A percentile compares a stretch with the other conserved stretches of the same genome.
phyloP scores from a whole-genome alignment of 37 sponge, comb jelly and placozoan genomes.

The Haliclona indistincta region DNA sequence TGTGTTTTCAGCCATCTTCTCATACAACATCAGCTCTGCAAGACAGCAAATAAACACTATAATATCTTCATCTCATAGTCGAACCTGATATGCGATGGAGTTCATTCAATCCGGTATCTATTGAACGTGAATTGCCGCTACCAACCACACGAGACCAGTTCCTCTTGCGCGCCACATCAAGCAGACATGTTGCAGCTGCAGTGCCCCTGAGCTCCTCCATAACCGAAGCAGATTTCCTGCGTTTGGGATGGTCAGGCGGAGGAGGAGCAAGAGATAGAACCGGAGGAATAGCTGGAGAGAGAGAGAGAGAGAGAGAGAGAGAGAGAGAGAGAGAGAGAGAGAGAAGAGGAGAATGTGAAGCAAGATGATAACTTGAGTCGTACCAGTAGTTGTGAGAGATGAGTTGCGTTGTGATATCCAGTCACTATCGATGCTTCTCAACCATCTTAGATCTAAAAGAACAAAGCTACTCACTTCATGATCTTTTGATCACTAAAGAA shows the following conservation, averaged over 20 bases:
- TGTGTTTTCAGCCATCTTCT: no score
- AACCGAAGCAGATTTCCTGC: not conserved
- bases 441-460: no score
- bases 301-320: conserved; percentile 6
- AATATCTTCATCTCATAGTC: not conserved
- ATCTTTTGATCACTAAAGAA: no score
- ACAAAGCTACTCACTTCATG: no score
- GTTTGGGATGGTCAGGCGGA: no score
- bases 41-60: not conserved
- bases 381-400: no score
- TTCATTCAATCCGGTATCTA: conserved; percentile 56
- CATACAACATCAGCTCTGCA: no score
- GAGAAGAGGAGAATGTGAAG: not conserved
- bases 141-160: conserved; percentile 4
- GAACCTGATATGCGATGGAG: conserved; percentile 35
- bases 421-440: no score
- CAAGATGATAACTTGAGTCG: no score
- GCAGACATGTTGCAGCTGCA: not conserved
- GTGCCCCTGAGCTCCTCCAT: no score
- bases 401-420: no score
- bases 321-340: conserved; percentile 2
- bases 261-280: not conserved
- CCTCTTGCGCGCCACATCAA: not conserved
- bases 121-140: conserved; percentile 11
- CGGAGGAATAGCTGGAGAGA: not conserved